Evolutionary conservation across 2,888 invertebrate species (phyloP).

Genomic region (Temnothorax unifasciatus): DNA sequence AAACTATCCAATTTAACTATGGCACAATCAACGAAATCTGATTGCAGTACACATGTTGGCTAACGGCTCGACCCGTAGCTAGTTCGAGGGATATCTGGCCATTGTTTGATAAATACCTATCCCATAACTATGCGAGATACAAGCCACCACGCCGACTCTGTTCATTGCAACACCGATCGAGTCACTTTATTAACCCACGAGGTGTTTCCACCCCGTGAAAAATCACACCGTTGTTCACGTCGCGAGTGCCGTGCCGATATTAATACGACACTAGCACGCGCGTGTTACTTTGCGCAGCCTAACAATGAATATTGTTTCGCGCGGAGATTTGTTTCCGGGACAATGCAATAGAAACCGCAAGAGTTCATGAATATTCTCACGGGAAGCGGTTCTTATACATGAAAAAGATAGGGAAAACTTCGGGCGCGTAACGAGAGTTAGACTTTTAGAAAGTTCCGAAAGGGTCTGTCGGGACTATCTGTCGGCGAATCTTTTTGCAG

Average conservation of each 20-base stretch:
- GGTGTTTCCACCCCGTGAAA: slow-evolving; percentile 28
- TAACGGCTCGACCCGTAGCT: slow-evolving; percentile 39
- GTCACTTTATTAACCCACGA: slow-evolving; percentile 45
- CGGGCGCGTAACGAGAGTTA: slow-evolving; percentile 41
- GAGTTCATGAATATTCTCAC: slow-evolving; percentile 71
- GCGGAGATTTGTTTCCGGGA: slow-evolving; percentile 66
- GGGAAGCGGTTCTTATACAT: slow-evolving; percentile 41
- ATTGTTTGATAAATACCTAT: slow-evolving; percentile 55
- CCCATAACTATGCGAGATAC: slow-evolving; percentile 60
- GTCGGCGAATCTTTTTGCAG: neutral
- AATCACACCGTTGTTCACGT: slow-evolving; percentile 33
- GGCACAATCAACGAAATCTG: slow-evolving; percentile 43
- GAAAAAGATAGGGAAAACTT: slow-evolving; percentile 58
- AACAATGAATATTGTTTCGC: slow-evolving; percentile 51
- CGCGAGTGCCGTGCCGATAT: slow-evolving; percentile 21
- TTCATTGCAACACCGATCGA: slow-evolving; percentile 49
- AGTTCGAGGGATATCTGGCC: slow-evolving; percentile 37
- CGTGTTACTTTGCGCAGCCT: slow-evolving; percentile 38
- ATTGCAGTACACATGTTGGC: slow-evolving; percentile 44
- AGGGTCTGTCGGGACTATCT: slow-evolving; percentile 8
- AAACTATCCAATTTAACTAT: slow-evolving; percentile 37
- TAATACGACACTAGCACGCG: slow-evolving; percentile 42
- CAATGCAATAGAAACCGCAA: slow-evolving; percentile 59
- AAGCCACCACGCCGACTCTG: slow-evolving; percentile 43
- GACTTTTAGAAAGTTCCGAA: slow-evolving; percentile 62